phyloP scores from a whole-genome alignment of 2,113 vertebrate species.

The Clarias magur region DNA sequence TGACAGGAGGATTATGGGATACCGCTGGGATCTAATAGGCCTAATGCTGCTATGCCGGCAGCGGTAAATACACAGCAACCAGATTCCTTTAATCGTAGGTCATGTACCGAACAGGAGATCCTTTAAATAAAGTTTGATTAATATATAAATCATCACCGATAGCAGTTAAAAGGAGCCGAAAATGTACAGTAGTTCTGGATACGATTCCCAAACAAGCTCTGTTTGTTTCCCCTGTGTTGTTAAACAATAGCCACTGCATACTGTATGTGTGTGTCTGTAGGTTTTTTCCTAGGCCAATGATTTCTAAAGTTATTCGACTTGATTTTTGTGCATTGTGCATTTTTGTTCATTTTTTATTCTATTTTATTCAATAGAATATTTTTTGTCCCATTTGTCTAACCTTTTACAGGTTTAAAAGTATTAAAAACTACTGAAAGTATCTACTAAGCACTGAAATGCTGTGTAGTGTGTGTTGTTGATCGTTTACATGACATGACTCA shows the following conservation, averaged over 20 bases:
- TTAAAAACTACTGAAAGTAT: no score
- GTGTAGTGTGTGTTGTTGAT: no score
- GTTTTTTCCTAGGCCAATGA: no score
- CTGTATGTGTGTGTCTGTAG: no score
- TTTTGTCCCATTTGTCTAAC: neutral
- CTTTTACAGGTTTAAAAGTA: no score
- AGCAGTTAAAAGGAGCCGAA: neutral
- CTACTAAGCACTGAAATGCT: no score
- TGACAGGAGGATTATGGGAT: slow-evolving; percentile 32
- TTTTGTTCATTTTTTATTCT: no score
- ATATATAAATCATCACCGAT: neutral
- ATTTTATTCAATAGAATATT: no score
- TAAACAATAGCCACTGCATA: neutral
- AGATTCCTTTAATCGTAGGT: neutral
- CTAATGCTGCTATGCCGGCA: slow-evolving; percentile 17
- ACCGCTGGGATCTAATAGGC: slow-evolving; percentile 20
- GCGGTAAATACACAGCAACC: slow-evolving; percentile 21
- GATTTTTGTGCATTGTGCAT: no score
- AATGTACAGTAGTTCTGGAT: neutral
- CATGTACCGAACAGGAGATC: neutral
- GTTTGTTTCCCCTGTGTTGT: neutral
- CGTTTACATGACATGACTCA: no score
- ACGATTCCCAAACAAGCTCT: neutral
- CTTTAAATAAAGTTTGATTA: neutral
- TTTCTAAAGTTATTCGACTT: no score